phyloP scores from a whole-genome alignment of 1,140 invertebrate species.

The Vanessa tameamea region DNA sequence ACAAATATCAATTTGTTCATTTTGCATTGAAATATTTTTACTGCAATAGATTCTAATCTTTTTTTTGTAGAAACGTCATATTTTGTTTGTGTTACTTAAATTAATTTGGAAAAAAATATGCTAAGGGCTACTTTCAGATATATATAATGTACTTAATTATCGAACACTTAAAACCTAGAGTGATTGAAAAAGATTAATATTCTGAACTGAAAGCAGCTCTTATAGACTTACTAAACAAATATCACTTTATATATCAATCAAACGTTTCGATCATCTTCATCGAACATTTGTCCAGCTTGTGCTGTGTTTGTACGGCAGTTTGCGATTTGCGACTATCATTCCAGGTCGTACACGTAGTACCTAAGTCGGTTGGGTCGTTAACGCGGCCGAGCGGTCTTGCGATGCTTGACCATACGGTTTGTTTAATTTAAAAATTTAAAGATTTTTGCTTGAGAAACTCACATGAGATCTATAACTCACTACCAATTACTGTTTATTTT shows the following conservation, averaged over 20 bases:
- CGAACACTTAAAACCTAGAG: background rate
- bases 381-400: slow-evolving; percentile 64
- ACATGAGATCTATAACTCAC: slow-evolving; percentile 30
- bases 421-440: slow-evolving; percentile 64
- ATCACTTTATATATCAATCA: slow-evolving; percentile 29
- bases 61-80: slow-evolving; percentile 16
- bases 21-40: slow-evolving; percentile 13
- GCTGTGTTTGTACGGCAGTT: slow-evolving; percentile 45
- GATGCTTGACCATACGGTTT: slow-evolving; percentile 75
- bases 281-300: slow-evolving; percentile 49
- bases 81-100: slow-evolving; percentile 2
- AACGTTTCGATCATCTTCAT: slow-evolving; percentile 37
- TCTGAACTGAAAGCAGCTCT: slow-evolving; percentile 11
- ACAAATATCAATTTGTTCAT: slow-evolving; percentile 13
- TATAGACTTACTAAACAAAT: slow-evolving; percentile 13
- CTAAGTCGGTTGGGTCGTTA: slow-evolving; percentile 58
- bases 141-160: background rate
- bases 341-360: slow-evolving; percentile 68
- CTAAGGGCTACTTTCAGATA: slow-evolving; percentile 22
- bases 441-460: slow-evolving; percentile 42
- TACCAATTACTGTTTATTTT: background rate
- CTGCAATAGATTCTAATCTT: background rate
- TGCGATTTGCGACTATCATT: slow-evolving; percentile 74
- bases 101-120: slow-evolving; percentile 9
- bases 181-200: background rate